These are phyloP conservation scores for Tychaedon coryphoeus DNA, from an alignment of 2,113 vertebrate species.

Conservation along the genomic window DNA sequence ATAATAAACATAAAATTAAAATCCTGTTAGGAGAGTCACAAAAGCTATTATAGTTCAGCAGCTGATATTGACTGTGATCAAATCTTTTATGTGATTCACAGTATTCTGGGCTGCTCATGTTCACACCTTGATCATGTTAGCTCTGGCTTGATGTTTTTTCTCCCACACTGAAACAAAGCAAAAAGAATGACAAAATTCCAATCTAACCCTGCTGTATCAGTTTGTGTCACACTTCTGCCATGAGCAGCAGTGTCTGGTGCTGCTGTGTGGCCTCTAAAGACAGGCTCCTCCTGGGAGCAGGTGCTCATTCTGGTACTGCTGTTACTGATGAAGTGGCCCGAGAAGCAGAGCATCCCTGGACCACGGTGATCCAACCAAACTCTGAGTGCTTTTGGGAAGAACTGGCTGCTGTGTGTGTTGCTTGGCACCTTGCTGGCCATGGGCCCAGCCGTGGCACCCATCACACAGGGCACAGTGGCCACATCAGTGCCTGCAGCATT, in stretches of 20 bases:
- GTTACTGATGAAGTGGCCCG: fast-evolving
- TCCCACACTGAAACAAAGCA: neutral
- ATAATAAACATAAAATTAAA: constrained; percentile 78
- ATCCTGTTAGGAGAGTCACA: constrained; percentile 68
- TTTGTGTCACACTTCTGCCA: neutral
- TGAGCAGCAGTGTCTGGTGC: neutral
- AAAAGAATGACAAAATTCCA: neutral
- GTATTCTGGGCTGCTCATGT: neutral
- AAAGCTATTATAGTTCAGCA: constrained; percentile 54
- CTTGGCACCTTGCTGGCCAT: neutral
- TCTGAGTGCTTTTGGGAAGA: neutral
- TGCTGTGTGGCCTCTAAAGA: neutral
- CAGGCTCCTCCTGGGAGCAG: neutral
- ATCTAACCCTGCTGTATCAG: neutral
- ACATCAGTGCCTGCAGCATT: neutral
- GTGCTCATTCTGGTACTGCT: neutral
- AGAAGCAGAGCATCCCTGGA: neutral
- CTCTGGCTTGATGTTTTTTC: neutral
- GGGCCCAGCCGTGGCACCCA: fast-evolving
- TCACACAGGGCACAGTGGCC: neutral
- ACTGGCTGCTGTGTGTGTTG: neutral
- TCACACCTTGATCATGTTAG: constrained; percentile 13
- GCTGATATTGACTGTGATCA: constrained; percentile 55
- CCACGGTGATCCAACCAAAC: neutral
- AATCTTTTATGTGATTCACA: constrained; percentile 64